Conservation (phyloP, 1,140 invertebrate genomes). For the Drosophila trapezifrons region DNA sequence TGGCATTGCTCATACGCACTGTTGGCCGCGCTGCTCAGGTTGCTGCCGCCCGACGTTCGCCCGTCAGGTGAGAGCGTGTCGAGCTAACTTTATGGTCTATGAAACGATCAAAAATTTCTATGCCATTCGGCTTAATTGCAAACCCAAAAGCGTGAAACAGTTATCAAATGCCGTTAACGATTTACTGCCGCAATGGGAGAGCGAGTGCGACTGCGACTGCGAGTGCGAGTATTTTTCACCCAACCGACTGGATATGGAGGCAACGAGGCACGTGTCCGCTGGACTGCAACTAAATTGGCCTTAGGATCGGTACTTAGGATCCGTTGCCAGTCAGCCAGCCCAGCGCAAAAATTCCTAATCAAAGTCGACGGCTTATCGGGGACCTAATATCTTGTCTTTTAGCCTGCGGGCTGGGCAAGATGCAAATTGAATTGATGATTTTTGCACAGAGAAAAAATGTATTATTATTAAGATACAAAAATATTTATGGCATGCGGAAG, state of each 20-base stretch:
- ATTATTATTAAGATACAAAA: too few species aligned
- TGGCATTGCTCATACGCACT: slow-evolving; percentile 73
- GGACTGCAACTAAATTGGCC: slow-evolving; percentile 44
- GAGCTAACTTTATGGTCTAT: slow-evolving; percentile 72
- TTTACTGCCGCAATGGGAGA: slow-evolving; percentile 28
- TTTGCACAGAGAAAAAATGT: background rate
- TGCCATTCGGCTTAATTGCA: slow-evolving; percentile 71
- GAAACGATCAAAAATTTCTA: slow-evolving; percentile 74
- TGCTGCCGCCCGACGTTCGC: slow-evolving; percentile 24
- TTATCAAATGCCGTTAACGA: slow-evolving; percentile 71
- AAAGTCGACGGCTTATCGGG: slow-evolving; percentile 35
- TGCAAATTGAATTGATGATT: slow-evolving; percentile 80
- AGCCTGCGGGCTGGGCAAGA: slow-evolving; percentile 37
- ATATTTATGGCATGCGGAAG: too few species aligned
- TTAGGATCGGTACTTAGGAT: slow-evolving; percentile 23
- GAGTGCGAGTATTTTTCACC: slow-evolving; percentile 21
- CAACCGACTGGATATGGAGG: slow-evolving; percentile 44
- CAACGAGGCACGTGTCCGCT: slow-evolving; percentile 42
- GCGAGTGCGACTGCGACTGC: background rate
- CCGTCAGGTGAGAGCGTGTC: slow-evolving; percentile 47
- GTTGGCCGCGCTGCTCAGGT: slow-evolving; percentile 38
- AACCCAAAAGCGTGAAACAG: slow-evolving; percentile 70
- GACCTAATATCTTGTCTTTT: slow-evolving; percentile 20
- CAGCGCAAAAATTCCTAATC: slow-evolving; percentile 24
- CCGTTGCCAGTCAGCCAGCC: background rate